These are phyloP conservation scores for Diadophis punctatus DNA, from an alignment of 2,113 vertebrate genomes.

Conservation along the genomic window DNA sequence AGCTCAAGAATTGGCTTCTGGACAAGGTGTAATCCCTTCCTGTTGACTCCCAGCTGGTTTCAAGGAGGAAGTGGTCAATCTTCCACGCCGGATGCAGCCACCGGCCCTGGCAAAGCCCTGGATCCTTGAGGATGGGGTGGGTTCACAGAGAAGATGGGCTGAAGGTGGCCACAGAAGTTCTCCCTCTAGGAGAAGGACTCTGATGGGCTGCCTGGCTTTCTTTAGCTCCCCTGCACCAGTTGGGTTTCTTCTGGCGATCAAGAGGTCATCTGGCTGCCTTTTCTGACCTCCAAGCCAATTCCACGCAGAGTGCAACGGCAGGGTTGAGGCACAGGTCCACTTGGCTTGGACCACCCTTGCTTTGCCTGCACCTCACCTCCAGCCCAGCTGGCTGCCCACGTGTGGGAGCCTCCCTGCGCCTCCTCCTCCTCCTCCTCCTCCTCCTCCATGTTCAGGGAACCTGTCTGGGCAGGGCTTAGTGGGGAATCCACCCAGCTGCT, in stretches of 20 bases:
- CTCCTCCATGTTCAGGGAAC: not conserved
- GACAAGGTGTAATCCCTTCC: not conserved
- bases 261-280: not conserved
- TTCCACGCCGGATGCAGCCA: not conserved
- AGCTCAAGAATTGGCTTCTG: not conserved
- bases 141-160: not conserved
- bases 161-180: not conserved
- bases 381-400: not conserved
- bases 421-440: not conserved
- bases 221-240: not conserved
- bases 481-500: not conserved
- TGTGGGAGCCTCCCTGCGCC: not conserved
- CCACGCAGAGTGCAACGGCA: not conserved
- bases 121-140: not conserved
- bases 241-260: not conserved
- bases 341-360: not conserved
- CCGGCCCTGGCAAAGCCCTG: not conserved
- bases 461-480: constrained; percentile 13
- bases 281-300: not conserved
- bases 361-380: not conserved
- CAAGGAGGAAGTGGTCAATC: not conserved
- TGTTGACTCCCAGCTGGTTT: not conserved
- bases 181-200: not conserved
- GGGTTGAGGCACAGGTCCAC: not conserved
- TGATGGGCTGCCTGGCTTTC: not conserved